Percentiles rank a stretch among this genome's conserved stretches.
Conservation (phyloP, 2,888 invertebrate species). For the Notocelia uddmanniana region DNA sequence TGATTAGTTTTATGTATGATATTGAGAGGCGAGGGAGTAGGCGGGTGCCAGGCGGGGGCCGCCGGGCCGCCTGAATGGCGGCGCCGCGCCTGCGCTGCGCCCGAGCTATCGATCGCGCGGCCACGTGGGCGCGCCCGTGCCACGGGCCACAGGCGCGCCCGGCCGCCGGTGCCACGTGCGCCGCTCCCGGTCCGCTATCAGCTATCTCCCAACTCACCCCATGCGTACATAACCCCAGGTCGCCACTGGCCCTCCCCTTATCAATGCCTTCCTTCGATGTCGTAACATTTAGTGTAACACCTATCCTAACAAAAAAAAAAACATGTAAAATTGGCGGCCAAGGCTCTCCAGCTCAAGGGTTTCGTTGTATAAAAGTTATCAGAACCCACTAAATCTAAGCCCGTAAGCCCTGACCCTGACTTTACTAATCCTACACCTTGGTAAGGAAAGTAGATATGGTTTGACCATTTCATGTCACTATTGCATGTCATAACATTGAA, state of each 20-base stretch:
- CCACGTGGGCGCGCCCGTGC: conserved; percentile 48
- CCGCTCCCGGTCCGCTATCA: conserved; percentile 51
- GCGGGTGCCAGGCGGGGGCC: conserved; percentile 2
- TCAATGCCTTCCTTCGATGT: conserved; percentile 22
- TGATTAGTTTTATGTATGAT: neutral
- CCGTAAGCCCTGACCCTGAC: too few relatives aligned
- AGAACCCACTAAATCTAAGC: too few relatives aligned
- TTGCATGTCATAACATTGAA: too few relatives aligned
- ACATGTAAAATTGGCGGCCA: too few relatives aligned
- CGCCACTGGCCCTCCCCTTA: conserved; percentile 5
- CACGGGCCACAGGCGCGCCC: conserved; percentile 34
- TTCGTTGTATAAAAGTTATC: too few relatives aligned
- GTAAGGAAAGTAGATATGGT: too few relatives aligned
- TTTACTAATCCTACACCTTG: too few relatives aligned
- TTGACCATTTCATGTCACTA: too few relatives aligned
- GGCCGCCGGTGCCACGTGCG: conserved; percentile 50
- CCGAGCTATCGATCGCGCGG: conserved; percentile 41
- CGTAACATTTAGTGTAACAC: neutral
- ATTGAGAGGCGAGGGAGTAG: conserved; percentile 20
- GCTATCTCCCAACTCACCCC: conserved; percentile 45
- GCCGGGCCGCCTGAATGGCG: conserved; percentile 38
- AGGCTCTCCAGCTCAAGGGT: too few relatives aligned
- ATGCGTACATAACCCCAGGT: conserved; percentile 15
- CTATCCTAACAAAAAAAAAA: neutral
- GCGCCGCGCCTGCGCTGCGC: conserved; percentile 48